Conservation (phyloP, 2,888 invertebrate genomes). For the Melikaiella ostensackeni region DNA sequence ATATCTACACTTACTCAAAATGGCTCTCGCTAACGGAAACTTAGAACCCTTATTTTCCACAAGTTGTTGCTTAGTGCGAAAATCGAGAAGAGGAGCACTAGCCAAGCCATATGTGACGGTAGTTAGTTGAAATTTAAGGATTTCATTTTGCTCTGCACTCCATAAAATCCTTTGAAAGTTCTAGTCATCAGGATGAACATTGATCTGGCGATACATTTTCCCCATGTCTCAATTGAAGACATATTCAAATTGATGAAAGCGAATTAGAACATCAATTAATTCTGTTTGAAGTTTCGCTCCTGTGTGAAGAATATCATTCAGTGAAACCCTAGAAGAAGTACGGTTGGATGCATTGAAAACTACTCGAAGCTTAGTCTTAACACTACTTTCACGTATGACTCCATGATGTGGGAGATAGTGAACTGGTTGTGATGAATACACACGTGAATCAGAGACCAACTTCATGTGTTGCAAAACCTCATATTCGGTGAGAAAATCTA, state of each 20-base stretch:
- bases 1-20: background rate
- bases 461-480: no score
- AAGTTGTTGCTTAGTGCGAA: background rate
- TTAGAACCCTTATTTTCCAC: background rate
- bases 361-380: conserved; percentile 54
- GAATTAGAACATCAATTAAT: background rate
- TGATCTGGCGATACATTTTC: background rate
- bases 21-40: background rate
- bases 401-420: conserved; percentile 57
- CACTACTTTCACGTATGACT: conserved; percentile 63
- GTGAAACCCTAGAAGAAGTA: conserved; percentile 54
- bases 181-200: background rate
- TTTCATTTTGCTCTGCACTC: background rate
- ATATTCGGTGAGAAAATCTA: no score
- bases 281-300: conserved; percentile 66
- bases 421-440: background rate
- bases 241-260: background rate
- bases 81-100: background rate
- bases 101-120: background rate
- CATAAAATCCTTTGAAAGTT: background rate
- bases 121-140: background rate
- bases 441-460: no score
- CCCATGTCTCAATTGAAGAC: background rate
- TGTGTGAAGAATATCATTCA: conserved; percentile 53
- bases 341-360: no score